Conservation (phyloP, 2,797 vertebrate genomes). For the Sebastes matsubarae region DNA sequence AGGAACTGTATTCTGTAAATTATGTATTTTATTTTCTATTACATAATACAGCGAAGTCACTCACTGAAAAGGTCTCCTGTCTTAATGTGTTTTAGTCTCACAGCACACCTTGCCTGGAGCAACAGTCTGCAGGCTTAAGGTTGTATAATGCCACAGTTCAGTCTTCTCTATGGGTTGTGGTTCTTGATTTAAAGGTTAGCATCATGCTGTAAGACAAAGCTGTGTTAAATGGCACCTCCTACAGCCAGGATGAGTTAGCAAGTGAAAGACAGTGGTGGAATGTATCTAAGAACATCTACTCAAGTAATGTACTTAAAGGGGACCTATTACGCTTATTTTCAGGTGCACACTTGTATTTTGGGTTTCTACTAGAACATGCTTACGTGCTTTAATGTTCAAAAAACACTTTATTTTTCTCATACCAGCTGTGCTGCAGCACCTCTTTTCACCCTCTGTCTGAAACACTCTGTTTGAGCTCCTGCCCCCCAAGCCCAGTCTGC, state of each 20-base stretch:
- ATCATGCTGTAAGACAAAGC: neutral
- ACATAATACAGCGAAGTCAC: neutral
- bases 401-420: no score
- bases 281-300: neutral
- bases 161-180: neutral
- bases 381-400: no score
- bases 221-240: neutral
- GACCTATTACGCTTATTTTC: no score
- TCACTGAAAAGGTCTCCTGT: neutral
- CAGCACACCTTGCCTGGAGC: neutral
- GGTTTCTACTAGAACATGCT: no score
- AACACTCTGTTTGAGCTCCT: no score
- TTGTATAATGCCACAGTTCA: neutral
- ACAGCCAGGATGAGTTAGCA: neutral
- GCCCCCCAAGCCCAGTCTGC: no score
- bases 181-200: neutral
- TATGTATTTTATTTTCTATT: neutral
- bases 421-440: fast-evolving
- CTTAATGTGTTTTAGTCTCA: neutral
- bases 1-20: neutral
- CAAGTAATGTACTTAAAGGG: neutral
- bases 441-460: no score
- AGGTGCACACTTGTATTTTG: no score
- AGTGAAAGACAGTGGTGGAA: neutral
- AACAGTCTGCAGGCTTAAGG: neutral